Evolutionary conservation across 1,140 invertebrate species (phyloP).

Genomic region (Meloidogyne floridensis): DNA sequence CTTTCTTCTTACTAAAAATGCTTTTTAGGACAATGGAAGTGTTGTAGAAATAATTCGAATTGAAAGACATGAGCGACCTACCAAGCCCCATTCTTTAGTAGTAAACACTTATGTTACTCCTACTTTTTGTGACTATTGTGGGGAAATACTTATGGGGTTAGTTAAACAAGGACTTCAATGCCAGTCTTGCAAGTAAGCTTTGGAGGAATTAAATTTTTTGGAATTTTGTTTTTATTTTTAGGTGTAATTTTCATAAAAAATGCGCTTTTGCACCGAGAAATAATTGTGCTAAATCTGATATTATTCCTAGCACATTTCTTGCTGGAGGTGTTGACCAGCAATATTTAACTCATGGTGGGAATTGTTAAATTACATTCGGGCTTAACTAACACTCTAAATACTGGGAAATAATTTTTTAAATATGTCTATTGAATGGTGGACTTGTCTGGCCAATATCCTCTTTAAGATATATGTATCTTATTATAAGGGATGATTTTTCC

Average conservation of each 20-base stretch:
- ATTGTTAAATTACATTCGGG: neutral
- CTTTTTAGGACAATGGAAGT: slow-evolving; percentile 58
- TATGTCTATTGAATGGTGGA: no score
- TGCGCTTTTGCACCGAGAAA: slow-evolving; percentile 64
- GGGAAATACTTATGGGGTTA: slow-evolving; percentile 63
- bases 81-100: slow-evolving; percentile 52
- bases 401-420: no score
- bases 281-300: slow-evolving; percentile 60
- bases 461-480: no score
- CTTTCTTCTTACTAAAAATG: neutral
- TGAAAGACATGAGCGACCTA: slow-evolving; percentile 57
- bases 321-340: slow-evolving; percentile 24
- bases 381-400: no score
- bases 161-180: slow-evolving; percentile 65
- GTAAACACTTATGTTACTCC: slow-evolving; percentile 58
- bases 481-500: no score
- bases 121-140: slow-evolving; percentile 67
- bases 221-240: slow-evolving; percentile 25
- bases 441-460: no score
- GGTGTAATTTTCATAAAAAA: slow-evolving; percentile 65
- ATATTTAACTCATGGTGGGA: slow-evolving; percentile 10
- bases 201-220: neutral
- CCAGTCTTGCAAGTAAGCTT: slow-evolving; percentile 49
- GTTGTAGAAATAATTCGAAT: slow-evolving; percentile 64
- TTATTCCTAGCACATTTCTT: slow-evolving; percentile 21